Percentiles rank a stretch among this genome's conserved stretches.
phyloP scores from a whole-genome alignment of 2,888 invertebrate species.

The Mesorhabditis spiculigera region DNA sequence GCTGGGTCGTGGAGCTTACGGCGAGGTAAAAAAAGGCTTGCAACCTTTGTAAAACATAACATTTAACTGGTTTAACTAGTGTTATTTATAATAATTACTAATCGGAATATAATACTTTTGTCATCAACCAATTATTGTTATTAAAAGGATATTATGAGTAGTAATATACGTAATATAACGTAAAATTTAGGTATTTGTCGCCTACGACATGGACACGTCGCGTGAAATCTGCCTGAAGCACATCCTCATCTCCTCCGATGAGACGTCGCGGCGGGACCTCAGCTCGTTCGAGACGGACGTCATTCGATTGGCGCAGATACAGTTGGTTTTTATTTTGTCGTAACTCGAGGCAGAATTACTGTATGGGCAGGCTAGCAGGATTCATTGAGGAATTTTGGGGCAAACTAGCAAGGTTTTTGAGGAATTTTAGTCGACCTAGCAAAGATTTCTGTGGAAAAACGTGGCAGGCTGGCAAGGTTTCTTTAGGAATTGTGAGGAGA shows the following conservation, averaged over 20 bases:
- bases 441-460: too few species aligned
- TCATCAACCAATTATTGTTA: too few species aligned
- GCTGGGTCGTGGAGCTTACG: constrained; percentile 62
- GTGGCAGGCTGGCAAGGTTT: too few species aligned
- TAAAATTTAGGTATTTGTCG: not conserved
- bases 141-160: too few species aligned
- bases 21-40: constrained; percentile 23
- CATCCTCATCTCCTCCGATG: not conserved
- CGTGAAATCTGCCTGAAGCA: not conserved
- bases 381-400: too few species aligned
- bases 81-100: not conserved
- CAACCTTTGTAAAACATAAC: not conserved
- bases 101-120: too few species aligned
- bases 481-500: too few species aligned
- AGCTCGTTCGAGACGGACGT: not conserved
- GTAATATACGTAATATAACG: too few species aligned
- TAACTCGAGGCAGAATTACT: too few species aligned
- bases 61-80: not conserved
- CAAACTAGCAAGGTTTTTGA: too few species aligned
- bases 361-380: too few species aligned
- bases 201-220: constrained; percentile 2
- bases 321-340: not conserved
- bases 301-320: constrained; percentile 4
- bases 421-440: too few species aligned
- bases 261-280: not conserved